Conservation (phyloP, 2,113 vertebrate genomes). For the Apus apus region DNA sequence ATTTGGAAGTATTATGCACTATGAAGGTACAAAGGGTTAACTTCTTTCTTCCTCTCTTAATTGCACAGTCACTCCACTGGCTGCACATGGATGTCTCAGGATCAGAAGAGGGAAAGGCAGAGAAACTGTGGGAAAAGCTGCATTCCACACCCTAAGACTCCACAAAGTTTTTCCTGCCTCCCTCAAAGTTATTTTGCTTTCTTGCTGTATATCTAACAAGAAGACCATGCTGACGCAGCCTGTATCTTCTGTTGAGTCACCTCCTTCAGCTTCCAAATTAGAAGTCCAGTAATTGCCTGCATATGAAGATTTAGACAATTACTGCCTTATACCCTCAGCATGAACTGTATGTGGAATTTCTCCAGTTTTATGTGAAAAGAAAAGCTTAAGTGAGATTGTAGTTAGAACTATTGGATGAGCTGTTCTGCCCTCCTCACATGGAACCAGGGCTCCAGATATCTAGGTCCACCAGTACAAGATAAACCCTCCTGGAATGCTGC, state of each 20-base stretch:
- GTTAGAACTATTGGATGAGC: neutral
- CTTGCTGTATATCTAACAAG: neutral
- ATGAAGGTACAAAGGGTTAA: neutral
- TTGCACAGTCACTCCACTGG: neutral
- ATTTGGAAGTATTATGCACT: neutral
- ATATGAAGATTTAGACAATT: conserved; percentile 25
- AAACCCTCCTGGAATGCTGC: neutral
- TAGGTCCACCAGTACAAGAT: neutral
- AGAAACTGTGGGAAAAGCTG: neutral
- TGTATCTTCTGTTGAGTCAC: conserved; percentile 49
- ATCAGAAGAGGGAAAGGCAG: neutral
- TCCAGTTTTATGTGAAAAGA: neutral
- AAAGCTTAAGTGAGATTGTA: neutral
- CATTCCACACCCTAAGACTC: neutral
- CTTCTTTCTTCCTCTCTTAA: neutral
- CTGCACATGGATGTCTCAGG: neutral
- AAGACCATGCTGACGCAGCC: conserved; percentile 28
- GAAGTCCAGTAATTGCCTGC: conserved; percentile 6
- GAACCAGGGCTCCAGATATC: neutral
- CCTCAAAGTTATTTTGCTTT: conserved; percentile 24
- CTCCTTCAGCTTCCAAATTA: conserved; percentile 23
- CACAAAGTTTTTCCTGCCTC: neutral
- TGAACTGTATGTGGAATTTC: neutral
- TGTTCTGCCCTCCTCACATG: neutral
- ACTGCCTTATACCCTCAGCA: neutral